Evolutionary conservation across 2,113 vertebrate genomes (phyloP).

Genomic region (Melanocharis versteri): DNA sequence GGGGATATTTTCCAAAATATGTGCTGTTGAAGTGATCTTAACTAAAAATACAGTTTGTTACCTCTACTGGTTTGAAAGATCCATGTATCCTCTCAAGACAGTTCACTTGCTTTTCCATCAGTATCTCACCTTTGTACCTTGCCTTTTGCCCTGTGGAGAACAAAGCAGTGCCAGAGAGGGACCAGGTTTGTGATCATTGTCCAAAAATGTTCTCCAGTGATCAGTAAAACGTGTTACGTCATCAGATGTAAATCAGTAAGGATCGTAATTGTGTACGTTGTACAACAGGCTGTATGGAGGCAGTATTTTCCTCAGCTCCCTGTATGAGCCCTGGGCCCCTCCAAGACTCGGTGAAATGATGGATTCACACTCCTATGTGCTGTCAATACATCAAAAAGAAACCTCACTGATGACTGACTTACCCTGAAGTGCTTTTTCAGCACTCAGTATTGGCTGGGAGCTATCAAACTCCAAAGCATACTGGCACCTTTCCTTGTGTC

Average conservation of each 20-base stretch:
- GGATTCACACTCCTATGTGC: neutral
- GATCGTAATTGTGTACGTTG: accelerated
- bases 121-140: neutral
- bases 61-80: neutral
- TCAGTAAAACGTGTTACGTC: neutral
- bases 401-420: neutral
- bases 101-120: neutral
- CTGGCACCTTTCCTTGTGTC: neutral
- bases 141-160: neutral
- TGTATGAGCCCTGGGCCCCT: neutral
- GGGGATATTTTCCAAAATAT: neutral
- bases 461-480: neutral
- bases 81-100: neutral
- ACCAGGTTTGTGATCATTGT: neutral
- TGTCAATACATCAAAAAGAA: neutral
- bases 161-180: neutral
- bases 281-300: neutral
- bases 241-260: neutral
- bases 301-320: neutral
- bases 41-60: neutral
- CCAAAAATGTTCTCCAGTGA: neutral
- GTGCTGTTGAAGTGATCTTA: neutral
- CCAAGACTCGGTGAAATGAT: neutral
- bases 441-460: neutral
- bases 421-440: neutral